Conservation (phyloP, 2,888 invertebrate genomes). For the Yponomeuta evonymella region DNA sequence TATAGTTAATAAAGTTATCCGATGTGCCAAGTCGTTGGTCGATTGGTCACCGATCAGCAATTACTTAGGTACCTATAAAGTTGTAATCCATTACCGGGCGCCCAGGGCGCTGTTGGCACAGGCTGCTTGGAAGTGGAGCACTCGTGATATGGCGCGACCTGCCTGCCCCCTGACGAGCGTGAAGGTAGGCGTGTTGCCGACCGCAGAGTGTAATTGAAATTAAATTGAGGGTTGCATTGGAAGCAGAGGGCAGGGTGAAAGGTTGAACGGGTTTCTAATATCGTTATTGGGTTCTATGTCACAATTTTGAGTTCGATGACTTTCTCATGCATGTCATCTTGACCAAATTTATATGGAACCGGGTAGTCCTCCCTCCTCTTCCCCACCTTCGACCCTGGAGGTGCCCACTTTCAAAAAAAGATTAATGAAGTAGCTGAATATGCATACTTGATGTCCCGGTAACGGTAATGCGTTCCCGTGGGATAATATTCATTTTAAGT, state of each 20-base stretch:
- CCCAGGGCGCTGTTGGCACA: not conserved
- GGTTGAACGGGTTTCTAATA: not conserved
- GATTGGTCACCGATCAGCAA: too few species aligned
- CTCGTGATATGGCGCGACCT: slow-evolving; percentile 4
- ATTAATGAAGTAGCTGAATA: too few species aligned
- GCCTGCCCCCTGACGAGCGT: not conserved
- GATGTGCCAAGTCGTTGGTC: too few species aligned
- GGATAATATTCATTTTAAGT: too few species aligned
- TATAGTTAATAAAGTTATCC: too few species aligned
- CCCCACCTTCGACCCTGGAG: too few species aligned
- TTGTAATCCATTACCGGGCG: not conserved
- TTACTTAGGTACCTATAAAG: not conserved
- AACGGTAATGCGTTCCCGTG: too few species aligned
- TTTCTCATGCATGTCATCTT: not conserved
- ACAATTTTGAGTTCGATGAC: not conserved
- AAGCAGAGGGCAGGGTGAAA: not conserved
- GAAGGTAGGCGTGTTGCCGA: not conserved
- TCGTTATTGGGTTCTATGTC: too few species aligned
- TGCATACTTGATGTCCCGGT: too few species aligned
- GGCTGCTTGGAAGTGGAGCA: not conserved
- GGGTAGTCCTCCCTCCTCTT: too few species aligned
- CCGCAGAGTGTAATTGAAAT: not conserved
- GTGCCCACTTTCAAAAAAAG: too few species aligned
- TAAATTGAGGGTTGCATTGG: not conserved
- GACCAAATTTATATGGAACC: not conserved